Evolutionary conservation across 2,888 invertebrate genomes (phyloP).

Genomic region (Melipona beecheii): DNA sequence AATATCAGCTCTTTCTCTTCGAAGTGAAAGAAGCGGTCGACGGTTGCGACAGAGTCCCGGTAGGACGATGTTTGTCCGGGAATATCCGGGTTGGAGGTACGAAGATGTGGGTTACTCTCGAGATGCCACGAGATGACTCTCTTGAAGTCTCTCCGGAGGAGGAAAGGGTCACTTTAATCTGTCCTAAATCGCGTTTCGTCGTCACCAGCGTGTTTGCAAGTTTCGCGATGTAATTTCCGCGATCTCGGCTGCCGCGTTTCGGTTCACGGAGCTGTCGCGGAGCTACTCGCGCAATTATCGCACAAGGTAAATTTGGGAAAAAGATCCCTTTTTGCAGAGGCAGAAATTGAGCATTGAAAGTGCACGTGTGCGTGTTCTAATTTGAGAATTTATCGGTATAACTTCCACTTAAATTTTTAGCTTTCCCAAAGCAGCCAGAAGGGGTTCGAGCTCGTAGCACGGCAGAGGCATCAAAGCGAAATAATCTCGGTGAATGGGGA

Average conservation of each 20-base stretch:
- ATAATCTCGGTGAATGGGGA: background rate
- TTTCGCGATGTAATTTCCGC: constrained; percentile 44
- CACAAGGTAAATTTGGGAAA: background rate
- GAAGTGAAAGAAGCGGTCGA: background rate
- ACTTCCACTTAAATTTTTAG: background rate
- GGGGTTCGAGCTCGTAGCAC: background rate
- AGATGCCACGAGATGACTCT: constrained; percentile 38
- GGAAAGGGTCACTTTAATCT: constrained; percentile 56
- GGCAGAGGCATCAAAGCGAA: background rate
- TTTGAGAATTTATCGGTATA: too few relatives aligned
- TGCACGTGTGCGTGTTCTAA: too few relatives aligned
- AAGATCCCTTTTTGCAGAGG: background rate
- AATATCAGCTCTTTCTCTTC: background rate
- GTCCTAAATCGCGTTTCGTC: constrained; percentile 57
- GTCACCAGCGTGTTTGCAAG: constrained; percentile 44
- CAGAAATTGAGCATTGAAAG: background rate
- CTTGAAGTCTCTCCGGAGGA: constrained; percentile 49
- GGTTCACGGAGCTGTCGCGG: background rate
- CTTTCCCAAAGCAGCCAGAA: background rate
- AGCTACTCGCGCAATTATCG: background rate
- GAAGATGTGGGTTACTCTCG: constrained; percentile 53
- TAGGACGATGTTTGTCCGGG: background rate
- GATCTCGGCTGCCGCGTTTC: background rate
- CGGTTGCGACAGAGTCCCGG: background rate
- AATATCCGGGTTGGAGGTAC: background rate